Evolutionary conservation across 1,140 invertebrate species (phyloP).

Genomic region (Drosophila aff.): DNA sequence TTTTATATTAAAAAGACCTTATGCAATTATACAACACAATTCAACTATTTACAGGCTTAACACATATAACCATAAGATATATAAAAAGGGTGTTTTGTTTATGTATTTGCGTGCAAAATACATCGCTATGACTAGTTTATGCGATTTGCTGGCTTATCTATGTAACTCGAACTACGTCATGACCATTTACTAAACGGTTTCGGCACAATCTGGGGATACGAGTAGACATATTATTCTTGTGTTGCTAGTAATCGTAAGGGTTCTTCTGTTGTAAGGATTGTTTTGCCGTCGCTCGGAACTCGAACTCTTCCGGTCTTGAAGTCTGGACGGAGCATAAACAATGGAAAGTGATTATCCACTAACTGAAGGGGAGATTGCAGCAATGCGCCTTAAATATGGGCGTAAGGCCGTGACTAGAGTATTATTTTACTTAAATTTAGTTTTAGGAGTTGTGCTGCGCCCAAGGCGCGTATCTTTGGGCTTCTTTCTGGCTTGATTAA

Average conservation of each 20-base stretch:
- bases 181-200: conserved; percentile 47
- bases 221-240: conserved; percentile 18
- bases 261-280: conserved; percentile 33
- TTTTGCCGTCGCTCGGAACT: conserved; percentile 12
- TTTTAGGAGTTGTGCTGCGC: conserved; percentile 43
- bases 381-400: conserved; percentile 21
- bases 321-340: conserved; percentile 72
- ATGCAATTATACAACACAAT: conserved; percentile 68
- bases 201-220: conserved; percentile 73
- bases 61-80: conserved; percentile 39
- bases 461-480: conserved; percentile 47
- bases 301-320: conserved; percentile 34
- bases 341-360: conserved; percentile 34
- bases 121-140: conserved; percentile 75
- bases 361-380: conserved; percentile 46
- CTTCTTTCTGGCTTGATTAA: conserved; percentile 47
- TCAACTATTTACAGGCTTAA: conserved; percentile 69
- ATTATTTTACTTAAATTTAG: conserved; percentile 19
- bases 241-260: conserved; percentile 23
- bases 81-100: conserved; percentile 40
- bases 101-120: conserved; percentile 32
- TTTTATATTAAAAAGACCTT: conserved; percentile 57
- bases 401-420: conserved; percentile 44
- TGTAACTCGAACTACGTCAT: conserved; percentile 26
- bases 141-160: conserved; percentile 37